Evolutionary conservation across 1,140 invertebrate species (phyloP), one percentile per base, ranked within the genome.

Genomic region (Elymnias hypermnestra): DNA sequence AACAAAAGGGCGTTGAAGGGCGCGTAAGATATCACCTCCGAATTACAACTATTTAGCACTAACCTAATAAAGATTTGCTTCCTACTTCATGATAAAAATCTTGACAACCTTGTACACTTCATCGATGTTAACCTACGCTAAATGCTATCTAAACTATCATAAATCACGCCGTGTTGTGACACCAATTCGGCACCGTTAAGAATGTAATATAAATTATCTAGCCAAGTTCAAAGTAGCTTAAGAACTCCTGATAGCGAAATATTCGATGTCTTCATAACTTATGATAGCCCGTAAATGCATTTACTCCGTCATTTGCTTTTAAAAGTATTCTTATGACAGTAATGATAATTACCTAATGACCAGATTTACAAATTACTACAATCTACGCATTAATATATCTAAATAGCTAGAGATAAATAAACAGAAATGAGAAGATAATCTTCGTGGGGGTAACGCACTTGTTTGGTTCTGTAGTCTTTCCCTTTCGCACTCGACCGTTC

Each of bases 371-470:
- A n/a, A n/a, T n/a, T n/a, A n/a, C n/a, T n/a, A n/a, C n/a, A n/a
- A n/a, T n/a, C n/a, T n/a, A n/a, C n/a, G n/a, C n/a, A n/a, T n/a
- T n/a, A n/a, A n/a, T n/a, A 25, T 2, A 8, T 2, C 7, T 18
- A 26, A 36, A 21, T 26, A 10, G 51, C 62, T 64, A 67, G 47
- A 63, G 56, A 64, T 63, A 75, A 76, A 75, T 73, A 72, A 66
- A 73, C 75, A 65, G 71, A 71, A 74, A 62, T 68, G 65, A 51
- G 51, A 57, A 25, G 58, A 75, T 72, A 72, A 68, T 78, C 76
- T 79, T 76, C 73, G 77, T 57, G 79, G 79, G 79, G 79, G 79
- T 82, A 83, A 83, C 77, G 77, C 72, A 83, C 79, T 83, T 82
- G 73, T 83, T 83, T 64, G 72, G 61, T 57, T 69, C 61, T 61